Evolutionary conservation across 2,113 vertebrate genomes (phyloP), one percentile per base, ranked within the genome.

Genomic region (Psephotus haematonotus): DNA sequence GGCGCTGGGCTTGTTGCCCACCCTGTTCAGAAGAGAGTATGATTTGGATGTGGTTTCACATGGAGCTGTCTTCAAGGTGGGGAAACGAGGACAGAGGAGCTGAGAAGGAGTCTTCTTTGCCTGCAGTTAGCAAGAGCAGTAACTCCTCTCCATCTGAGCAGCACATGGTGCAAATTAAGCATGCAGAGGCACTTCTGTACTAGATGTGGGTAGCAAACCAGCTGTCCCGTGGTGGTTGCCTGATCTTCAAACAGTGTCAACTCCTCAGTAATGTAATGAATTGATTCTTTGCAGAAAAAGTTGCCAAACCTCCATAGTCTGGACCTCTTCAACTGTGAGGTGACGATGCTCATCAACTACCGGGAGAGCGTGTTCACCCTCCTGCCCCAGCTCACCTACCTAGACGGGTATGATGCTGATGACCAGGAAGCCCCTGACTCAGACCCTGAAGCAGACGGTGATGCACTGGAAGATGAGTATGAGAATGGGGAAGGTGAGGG

Each of bases 311-410:
- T 98, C 3, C 96, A 69, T 88, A 98, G 98, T 43, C 94, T 98
- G 95, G 98, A 98, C 92, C 97, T 98, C 84, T 99, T 98, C 87
- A 98, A 98, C 96, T 98, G 98, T 11, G 98, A 98, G 88, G 98
- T 99, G 94, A 99, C 98, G 1, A 98, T 97, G 82, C 97, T 99
- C 88, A 98, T 98, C 94, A 98, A 98, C 86, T 98, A 98, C 97
- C 68, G 97, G 28, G 98, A 99, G 86, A 98, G 98, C 16, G 98
- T 98, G 22, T 98, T 99, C 27, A 96, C 97, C 57, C 97, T 98
- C 18, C 97, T 98, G 86, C 98, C 98, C 18, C 98, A 98, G 95
- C 97, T 99, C 65, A 98, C 98, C 43, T 98, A 97, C 96, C 96
- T 99, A 53, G 98, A 98, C 3, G 98, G 98, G 5, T 99, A 98